phyloP scores from a whole-genome alignment of 1,140 invertebrate species.

The Atta texana region DNA sequence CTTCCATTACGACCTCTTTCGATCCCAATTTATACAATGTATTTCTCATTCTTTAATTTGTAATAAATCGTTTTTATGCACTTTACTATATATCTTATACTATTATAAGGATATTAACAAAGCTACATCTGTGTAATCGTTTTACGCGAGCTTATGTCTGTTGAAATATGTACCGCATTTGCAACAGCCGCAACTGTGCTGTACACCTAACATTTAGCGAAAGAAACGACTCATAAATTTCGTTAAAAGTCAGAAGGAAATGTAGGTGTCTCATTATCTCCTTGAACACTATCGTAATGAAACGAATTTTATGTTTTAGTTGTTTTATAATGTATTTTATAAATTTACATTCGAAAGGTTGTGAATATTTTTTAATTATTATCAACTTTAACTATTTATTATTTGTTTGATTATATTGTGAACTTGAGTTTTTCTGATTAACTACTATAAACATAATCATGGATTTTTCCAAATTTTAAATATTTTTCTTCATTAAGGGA shows the following conservation, averaged over 20 bases:
- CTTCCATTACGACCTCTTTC: not conserved
- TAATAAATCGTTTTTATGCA: conserved; percentile 21
- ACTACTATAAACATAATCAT: not conserved
- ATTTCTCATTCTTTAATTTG: conserved; percentile 33
- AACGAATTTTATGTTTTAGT: not conserved
- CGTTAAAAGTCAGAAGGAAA: conserved; percentile 34
- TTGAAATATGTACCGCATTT: conserved; percentile 46
- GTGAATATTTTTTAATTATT: not conserved
- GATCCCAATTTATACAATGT: not conserved
- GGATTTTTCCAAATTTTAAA: not conserved
- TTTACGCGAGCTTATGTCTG: conserved; percentile 25
- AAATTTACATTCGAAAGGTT: not conserved
- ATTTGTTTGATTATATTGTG: not conserved
- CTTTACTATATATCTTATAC: conserved; percentile 4
- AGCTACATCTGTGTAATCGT: conserved; percentile 41
- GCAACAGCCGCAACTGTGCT: not conserved
- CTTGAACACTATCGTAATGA: not conserved
- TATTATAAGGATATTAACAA: conserved; percentile 45
- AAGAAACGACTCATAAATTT: conserved; percentile 34
- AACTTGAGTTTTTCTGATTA: not conserved
- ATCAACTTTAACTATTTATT: not conserved
- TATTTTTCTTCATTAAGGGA: no score
- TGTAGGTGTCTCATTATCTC: conserved; percentile 16
- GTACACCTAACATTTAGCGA: conserved; percentile 5
- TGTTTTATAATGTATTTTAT: not conserved